These are phyloP conservation scores for Salpingus planirostris DNA, from an alignment of 2,888 invertebrate species.

Conservation along the genomic window DNA sequence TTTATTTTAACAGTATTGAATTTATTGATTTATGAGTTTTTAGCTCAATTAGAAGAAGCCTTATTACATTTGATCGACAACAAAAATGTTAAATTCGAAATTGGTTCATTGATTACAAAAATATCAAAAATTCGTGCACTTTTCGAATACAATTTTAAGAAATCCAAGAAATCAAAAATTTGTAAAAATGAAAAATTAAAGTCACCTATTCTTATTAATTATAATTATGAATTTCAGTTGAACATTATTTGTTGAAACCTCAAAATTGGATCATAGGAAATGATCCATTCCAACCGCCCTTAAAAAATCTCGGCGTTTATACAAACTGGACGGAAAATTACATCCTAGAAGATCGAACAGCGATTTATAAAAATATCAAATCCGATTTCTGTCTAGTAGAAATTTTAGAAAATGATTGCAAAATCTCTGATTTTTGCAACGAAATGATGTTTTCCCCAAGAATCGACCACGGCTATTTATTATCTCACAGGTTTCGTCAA, in stretches of 20 bases:
- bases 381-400: constrained; percentile 26
- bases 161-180: too few species aligned
- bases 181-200: too few species aligned
- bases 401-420: constrained; percentile 22
- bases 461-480: constrained; percentile 26
- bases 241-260: constrained; percentile 15
- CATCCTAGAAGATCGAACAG: constrained; percentile 20
- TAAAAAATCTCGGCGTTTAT: constrained; percentile 22
- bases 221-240: constrained; percentile 16
- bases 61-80: too few species aligned
- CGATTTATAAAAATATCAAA: constrained; percentile 22
- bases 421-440: constrained; percentile 17
- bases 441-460: constrained; percentile 23
- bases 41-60: too few species aligned
- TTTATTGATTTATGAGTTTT: too few species aligned
- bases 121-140: too few species aligned
- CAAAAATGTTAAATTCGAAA: too few species aligned
- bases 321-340: constrained; percentile 22
- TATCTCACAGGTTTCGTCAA: too few species aligned
- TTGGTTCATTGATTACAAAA: too few species aligned
- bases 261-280: constrained; percentile 21
- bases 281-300: constrained; percentile 9
- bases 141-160: too few species aligned
- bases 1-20: too few species aligned
- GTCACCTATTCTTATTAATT: too few species aligned